A percentile compares a stretch with the other conserved stretches of the same genome.
These are phyloP conservation scores for Callipepla californica DNA, from an alignment of 2,113 vertebrate genomes.

Conservation along the genomic window DNA sequence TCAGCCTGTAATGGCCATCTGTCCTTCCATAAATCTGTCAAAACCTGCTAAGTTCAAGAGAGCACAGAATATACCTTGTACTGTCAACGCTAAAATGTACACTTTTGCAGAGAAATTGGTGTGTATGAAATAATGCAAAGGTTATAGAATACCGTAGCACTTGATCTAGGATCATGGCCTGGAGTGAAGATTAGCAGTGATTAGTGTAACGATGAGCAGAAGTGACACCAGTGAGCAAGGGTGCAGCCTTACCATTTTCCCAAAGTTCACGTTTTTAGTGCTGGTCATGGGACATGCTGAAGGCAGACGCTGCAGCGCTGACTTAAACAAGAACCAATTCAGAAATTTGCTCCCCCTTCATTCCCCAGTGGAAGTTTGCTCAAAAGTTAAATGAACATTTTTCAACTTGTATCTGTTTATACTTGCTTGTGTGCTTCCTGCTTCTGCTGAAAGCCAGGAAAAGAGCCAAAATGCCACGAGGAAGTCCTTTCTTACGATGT, in stretches of 20 bases:
- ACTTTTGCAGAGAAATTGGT: constrained; percentile 59
- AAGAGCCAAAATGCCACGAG: constrained; percentile 47
- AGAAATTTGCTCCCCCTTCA: background rate
- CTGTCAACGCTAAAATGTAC: constrained; percentile 76
- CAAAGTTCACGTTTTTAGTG: background rate
- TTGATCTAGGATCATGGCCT: constrained; percentile 67
- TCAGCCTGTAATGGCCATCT: constrained; percentile 95
- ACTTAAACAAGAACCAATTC: background rate
- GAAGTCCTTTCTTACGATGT: constrained; percentile 55
- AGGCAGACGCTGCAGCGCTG: fast-evolving
- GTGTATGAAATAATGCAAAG: constrained; percentile 48
- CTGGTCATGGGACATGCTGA: background rate
- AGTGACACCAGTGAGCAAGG: background rate
- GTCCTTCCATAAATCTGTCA: constrained; percentile 95
- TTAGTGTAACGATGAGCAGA: constrained; percentile 61
- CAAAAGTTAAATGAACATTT: constrained; percentile 20
- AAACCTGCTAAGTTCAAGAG: constrained; percentile 82
- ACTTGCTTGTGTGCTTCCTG: constrained; percentile 27
- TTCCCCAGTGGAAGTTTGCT: background rate
- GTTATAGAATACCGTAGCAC: constrained; percentile 59
- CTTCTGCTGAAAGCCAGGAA: constrained; percentile 59
- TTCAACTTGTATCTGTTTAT: constrained; percentile 20
- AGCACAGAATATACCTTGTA: constrained; percentile 82
- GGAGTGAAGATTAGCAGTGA: constrained; percentile 46
- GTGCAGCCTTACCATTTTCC: constrained; percentile 16